Base-by-base conservation (phyloP, 2,888 invertebrate species). In the Achlya flavicornis region DNA sequence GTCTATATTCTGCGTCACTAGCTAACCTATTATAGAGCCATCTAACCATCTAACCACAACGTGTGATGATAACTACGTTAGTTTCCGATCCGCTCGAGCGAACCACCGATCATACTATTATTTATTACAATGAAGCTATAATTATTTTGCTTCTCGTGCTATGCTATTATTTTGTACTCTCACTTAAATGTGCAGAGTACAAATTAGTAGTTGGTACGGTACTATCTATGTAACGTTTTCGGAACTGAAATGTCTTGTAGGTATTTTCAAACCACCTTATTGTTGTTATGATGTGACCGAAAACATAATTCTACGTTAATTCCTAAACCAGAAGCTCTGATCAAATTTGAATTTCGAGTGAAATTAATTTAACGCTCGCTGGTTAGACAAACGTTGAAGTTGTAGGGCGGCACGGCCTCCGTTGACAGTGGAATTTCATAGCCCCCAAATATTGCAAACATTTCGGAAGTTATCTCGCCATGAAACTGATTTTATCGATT, bases 301-400 rank as follows among this genome's bases (percentile, higher is more conserved):
- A 10, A 43, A 43, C 14, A 48, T 48, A 48, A 26, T 26, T 48
- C n/a, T 14, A 53, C n/a, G 53, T 53, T 19, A 53, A 53, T 53
- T 53, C 53, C 53, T 53, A 53, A 53, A 19, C 10, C 4, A 1
- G 5, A 53, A 53, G 19, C 19, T 16, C 16, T 19, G 19, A 53
- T 53, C 10, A 53, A 61, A 57, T 62, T 62, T 62, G 62, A 57
- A 57, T 41, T n/a, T 12, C 62, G 26, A 46, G 58, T 41, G 58
- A 58, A 63, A 63, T 58, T 63, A 63, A 63, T 63, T 62, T 63
- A 33, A 43, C 62, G 58, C 19, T 41, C 61, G 46, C 48, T 48
- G 58, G 58, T 33, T 58, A 58, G 33, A 5, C 58, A 58, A 58
- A 32, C 33, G 48, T 48, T 48, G 48, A 48, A 16, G 6, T 48